Base-by-base conservation (phyloP, 2,888 invertebrate species). In the Tipula vernalis region DNA sequence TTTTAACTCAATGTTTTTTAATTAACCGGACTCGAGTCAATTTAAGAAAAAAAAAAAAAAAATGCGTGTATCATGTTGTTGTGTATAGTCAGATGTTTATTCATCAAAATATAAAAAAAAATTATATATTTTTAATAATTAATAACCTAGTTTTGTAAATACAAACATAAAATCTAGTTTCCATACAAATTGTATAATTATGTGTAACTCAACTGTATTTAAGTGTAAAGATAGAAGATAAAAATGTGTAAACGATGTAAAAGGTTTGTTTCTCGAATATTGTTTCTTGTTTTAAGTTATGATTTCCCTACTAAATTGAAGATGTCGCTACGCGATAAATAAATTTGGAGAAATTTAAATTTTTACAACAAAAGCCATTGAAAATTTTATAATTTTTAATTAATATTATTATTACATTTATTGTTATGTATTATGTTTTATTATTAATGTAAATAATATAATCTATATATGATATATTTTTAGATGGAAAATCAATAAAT, bases 61-160 rank as follows among this genome's bases (percentile, higher is more conserved):
- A 71, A 71, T 71, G 71, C 71, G 71, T 71, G 71, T 71, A 71
- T 71, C 71, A 71, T 71, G 71, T 71, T 71, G 71, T 71, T 71
- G 71, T 71, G 71, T 71, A 71, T 71, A 71, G 71, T 71, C 71
- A 71, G 71, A 71, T 71, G 71, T 71, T 8, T 71, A 71, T 71
- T 71, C 71, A 71, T 71, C 71, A 71, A 51, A n/a, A 51, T 51
- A 44, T 71, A 28, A 10, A 13, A 28, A n/a, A 71, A 10, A 18
- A 28, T 28, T 71, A 28, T 71, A 18, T 71, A 71, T 71, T 28
- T 71, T 71, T 71, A 71, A 71, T 28, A 51, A 71, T 28, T 71
- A 71, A 8, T 71, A 51, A 71, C 28, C 28, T 71, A 28, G 3
- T 51, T 10, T 71, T 28, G 28, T 71, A 71, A 28, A 28, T 71